Base-by-base conservation (phyloP, 53 echinoderm and acorn worm species). In the Hippasteria phrygiana region DNA sequence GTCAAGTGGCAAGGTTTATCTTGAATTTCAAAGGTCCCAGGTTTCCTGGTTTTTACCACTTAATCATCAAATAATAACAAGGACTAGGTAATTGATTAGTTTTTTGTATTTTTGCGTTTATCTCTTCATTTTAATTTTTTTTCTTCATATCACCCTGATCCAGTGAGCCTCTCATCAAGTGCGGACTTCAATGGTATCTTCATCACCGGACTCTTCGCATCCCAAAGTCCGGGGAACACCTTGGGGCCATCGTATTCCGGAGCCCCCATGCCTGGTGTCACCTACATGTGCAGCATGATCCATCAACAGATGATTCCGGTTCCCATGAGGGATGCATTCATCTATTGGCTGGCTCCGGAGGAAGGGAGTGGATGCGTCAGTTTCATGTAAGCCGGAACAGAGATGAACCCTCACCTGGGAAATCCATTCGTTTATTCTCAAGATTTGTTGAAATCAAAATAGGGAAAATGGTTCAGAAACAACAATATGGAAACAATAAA, bases 291-390 rank as follows among this genome's bases (percentile, higher is more conserved):
- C 56, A 75, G 93, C 33, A 34, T 88, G 32, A 77, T 97, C 43
- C 89, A 92, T 67, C 87, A 93, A 28, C 75, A 90, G 62, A 64
- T 88, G 64, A 41, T 88, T 4, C 18, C 72, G n/a, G 28, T 45
- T 6, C 88, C 93, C 36, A 90, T 90, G 89, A 55, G 55, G 26
- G 47, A 72, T 2, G 59, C 63, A 0, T 62, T 83, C 8, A 88
- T 95, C 77, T 87, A 73, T 46, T 97, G 97, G 97, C 64, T 76
- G 34, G 95, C 97, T 20, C 97, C 97, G 17, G 88, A 83, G 9
- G 87, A 87, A 31, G 95, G 95, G 4, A 87, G 92, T 29, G 97
- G 95, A 43, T 97, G 97, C 34, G 62, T 97, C 70, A 92, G 91
- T 47, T 97, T 97, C 73, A 88, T 95, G 97, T 97, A 78, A 97